Base-by-base conservation (phyloP, 2,888 invertebrate genomes). In the Polymixis flavicincta region DNA sequence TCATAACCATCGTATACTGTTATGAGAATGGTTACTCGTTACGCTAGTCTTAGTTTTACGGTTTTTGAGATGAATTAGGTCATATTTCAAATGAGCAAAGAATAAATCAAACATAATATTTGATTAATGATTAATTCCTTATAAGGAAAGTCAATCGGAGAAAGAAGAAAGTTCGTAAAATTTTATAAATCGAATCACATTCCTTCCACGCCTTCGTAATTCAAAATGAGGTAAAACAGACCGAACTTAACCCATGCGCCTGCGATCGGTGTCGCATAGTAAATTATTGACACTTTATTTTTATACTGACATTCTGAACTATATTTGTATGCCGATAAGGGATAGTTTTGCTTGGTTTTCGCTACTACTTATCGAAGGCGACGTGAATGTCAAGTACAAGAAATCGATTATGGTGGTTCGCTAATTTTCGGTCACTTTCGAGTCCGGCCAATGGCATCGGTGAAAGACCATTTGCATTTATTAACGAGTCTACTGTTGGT, bases 371-470 rank as follows among this genome's bases (percentile, higher is more conserved):
- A 80, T 74, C 74, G 82, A 87, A 87, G 71, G 75, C 87, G 91
- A 76, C 87, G 88, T 92, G 95, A 95, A 95, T 95, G 94, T 95
- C 95, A 96, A 95, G 94, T 94, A 94, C 94, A 94, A 93, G 94
- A 95, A 95, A 96, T 95, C 93, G 94, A 94, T 95, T 93, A 91
- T 85, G 89, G 85, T 91, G 83, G 87, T 82, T 91, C 82, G 89
- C 89, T 76, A 91, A 93, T 94, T 93, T 95, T 93, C 90, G 93
- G 89, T 91, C 91, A 94, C 95, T 96, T 95, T 95, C 95, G 83
- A 93, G 90, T 85, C 79, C 90, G 92, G 91, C 89, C 90, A 88
- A 86, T 91, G 89, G 86, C 91, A 86, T 87, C 80, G 78, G 90
- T 89, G 91, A 93, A 93, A 92, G 92, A 92, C 57, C 81, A 87